Conservation (phyloP, 2,113 vertebrate genomes). For the Equus quagga region DNA sequence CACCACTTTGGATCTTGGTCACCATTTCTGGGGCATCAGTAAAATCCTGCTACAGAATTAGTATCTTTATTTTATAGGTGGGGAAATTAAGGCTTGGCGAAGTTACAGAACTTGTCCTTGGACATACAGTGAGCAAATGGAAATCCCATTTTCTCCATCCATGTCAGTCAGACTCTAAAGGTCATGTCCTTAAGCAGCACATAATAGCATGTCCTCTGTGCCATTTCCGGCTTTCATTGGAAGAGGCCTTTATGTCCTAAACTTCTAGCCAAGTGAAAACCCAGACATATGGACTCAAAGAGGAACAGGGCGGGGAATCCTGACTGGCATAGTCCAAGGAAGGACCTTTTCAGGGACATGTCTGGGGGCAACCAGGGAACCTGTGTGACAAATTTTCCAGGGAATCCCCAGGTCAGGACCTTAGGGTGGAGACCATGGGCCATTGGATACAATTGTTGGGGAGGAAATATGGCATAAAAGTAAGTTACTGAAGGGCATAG, state of each 20-base stretch:
- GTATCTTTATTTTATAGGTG: not conserved
- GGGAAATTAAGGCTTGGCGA: not conserved
- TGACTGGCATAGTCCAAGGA: not conserved
- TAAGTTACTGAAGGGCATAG: not conserved
- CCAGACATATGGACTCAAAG: not conserved
- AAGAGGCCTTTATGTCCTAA: not conserved
- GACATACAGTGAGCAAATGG: not conserved
- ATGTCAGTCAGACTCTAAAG: not conserved
- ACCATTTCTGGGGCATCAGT: not conserved
- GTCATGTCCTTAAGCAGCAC: not conserved
- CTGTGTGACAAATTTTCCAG: not conserved
- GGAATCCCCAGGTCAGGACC: not conserved
- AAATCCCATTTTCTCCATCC: not conserved
- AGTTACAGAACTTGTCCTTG: not conserved
- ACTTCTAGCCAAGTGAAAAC: not conserved
- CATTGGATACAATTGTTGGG: not conserved
- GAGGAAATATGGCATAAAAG: not conserved
- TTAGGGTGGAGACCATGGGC: not conserved
- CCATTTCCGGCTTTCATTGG: not conserved
- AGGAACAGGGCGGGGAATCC: not conserved
- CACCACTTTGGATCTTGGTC: not conserved
- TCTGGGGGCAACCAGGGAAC: not conserved
- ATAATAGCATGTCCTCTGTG: not conserved
- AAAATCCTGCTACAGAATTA: not conserved
- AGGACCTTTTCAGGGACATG: not conserved